These are phyloP conservation scores for Rhadina sibilatrix DNA, from an alignment of 2,113 vertebrate species.

Conservation along the genomic window DNA sequence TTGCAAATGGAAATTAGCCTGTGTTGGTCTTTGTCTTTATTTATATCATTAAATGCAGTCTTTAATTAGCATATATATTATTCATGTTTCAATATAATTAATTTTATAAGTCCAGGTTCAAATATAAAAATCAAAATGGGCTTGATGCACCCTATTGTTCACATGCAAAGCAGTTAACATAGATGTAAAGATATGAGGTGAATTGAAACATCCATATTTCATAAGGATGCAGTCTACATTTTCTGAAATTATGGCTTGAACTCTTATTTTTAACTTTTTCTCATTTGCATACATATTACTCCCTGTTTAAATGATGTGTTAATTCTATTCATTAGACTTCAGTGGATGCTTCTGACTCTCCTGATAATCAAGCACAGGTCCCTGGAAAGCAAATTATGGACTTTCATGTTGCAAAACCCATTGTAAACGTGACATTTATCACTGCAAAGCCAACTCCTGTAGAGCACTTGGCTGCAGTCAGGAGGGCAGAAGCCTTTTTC, in stretches of 20 bases:
- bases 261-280: constrained; percentile 58
- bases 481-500: constrained; percentile 19
- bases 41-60: constrained; percentile 57
- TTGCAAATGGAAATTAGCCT: constrained; percentile 59
- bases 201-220: constrained; percentile 60
- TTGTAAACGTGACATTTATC: constrained; percentile 62
- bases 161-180: constrained; percentile 47
- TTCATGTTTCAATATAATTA: constrained; percentile 56
- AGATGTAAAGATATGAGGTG: constrained; percentile 56
- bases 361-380: constrained; percentile 56
- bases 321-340: constrained; percentile 70
- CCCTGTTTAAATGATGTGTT: constrained; percentile 70
- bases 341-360: constrained; percentile 49
- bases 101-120: constrained; percentile 52
- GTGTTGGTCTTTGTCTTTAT: constrained; percentile 42
- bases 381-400: constrained; percentile 59
- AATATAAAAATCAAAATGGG: constrained; percentile 58
- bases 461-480: constrained; percentile 23
- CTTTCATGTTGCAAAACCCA: constrained; percentile 20
- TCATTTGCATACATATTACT: constrained; percentile 72
- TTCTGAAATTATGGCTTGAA: constrained; percentile 56
- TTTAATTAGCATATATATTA: constrained; percentile 70
- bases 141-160: constrained; percentile 58
- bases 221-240: constrained; percentile 27
- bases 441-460: constrained; percentile 3